A percentile compares a stretch with the other conserved stretches of the same genome.
These are phyloP conservation scores for Melanotaenia duboulayi DNA, from an alignment of 2,113 vertebrate genomes.

Conservation along the genomic window DNA sequence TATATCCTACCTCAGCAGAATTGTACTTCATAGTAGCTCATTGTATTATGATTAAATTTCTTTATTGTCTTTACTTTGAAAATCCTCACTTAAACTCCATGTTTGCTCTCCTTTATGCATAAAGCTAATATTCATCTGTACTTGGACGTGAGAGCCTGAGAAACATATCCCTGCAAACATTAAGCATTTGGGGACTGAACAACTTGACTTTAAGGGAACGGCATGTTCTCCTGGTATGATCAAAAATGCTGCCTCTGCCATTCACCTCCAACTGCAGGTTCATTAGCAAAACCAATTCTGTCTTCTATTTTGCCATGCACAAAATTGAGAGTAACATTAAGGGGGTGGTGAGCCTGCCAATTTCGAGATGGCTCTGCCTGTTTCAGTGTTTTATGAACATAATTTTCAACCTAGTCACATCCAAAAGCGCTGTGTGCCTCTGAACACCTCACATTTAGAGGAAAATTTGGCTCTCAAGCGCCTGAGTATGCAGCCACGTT, in stretches of 20 bases:
- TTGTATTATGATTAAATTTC: slow-evolving; percentile 13
- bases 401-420: slow-evolving; percentile 46
- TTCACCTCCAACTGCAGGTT: slow-evolving; percentile 46
- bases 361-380: slow-evolving; percentile 32
- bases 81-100: slow-evolving; percentile 13
- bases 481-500: slow-evolving; percentile 3
- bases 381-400: slow-evolving; percentile 17
- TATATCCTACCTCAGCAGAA: not conserved
- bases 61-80: slow-evolving; percentile 16
- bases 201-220: slow-evolving; percentile 51
- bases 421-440: slow-evolving; percentile 19
- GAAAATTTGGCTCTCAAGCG: slow-evolving; percentile 52
- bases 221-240: slow-evolving; percentile 17
- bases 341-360: slow-evolving; percentile 25
- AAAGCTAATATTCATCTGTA: not conserved
- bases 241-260: slow-evolving; percentile 40
- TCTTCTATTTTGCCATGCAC: slow-evolving; percentile 58
- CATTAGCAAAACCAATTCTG: slow-evolving; percentile 52
- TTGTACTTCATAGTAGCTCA: not conserved
- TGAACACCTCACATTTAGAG: slow-evolving; percentile 50
- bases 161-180: slow-evolving; percentile 26
- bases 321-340: slow-evolving; percentile 41
- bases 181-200: slow-evolving; percentile 34
- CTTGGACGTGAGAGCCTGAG: slow-evolving; percentile 13
- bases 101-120: slow-evolving; percentile 24